These are phyloP conservation scores for Amia ocellicauda DNA, from an alignment of 2,113 vertebrate genomes.

Conservation along the genomic window DNA sequence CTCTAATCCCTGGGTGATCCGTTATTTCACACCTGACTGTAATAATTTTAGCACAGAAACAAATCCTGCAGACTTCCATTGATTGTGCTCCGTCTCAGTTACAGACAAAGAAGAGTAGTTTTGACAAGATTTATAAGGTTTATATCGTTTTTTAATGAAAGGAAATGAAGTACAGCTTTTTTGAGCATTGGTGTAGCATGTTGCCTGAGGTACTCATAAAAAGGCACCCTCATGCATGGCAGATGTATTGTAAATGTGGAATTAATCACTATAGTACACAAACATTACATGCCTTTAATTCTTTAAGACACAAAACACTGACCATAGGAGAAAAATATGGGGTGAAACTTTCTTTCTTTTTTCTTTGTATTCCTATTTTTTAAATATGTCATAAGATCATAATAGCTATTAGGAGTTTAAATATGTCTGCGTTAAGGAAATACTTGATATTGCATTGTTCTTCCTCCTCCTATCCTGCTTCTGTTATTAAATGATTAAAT, in stretches of 20 bases:
- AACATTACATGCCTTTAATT: not conserved
- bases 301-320: not conserved
- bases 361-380: no score
- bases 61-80: not conserved
- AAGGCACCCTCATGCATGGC: not conserved
- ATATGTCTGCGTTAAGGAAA: no score
- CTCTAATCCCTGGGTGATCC: no score
- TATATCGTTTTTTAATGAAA: not conserved
- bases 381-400: no score
- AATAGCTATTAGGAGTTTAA: no score
- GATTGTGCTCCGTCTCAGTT: no score
- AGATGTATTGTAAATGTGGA: not conserved
- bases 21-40: no score
- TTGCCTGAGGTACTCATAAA: not conserved
- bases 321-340: no score
- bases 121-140: not conserved
- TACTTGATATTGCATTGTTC: no score
- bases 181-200: not conserved
- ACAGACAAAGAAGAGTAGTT: not conserved
- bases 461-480: no score
- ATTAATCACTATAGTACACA: not conserved
- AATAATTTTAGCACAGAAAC: not conserved
- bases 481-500: no score
- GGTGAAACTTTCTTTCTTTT: no score
- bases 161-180: not conserved